Evolutionary conservation across 1,140 invertebrate species (phyloP), one percentile per base, ranked within the genome.

Genomic region (Drosophila lacertosa): DNA sequence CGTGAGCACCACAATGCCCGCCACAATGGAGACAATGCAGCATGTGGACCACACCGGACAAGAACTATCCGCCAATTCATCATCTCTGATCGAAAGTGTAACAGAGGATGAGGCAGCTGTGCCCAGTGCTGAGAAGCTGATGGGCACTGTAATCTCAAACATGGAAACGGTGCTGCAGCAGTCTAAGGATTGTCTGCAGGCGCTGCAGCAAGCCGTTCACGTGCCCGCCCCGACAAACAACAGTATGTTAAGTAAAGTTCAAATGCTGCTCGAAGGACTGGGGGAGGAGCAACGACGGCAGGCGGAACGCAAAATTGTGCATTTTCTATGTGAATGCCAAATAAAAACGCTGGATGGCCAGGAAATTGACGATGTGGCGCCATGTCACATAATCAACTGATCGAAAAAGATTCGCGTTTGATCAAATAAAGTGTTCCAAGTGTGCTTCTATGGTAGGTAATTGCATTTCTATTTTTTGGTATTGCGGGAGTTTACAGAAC

Each of bases 241-340:
- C 1, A 73, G 68, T 6, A 22, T 89, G 18, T 20, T 90, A 9
- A 60, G 50, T 44, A 90, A 90, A 39, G 78, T 86, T 2, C 70
- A 90, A 47, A 71, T 90, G 55, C 44, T 90, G 48, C 63, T 90
- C 4, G 89, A 90, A 39, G 84, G 84, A 0, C 44, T 90, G 0
- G 67, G 47, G 29, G 29, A 50, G 4, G 44, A 64, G 0, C 67
- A 90, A 4, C 68, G 78, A 4, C 32, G 47, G 0, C 66, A 40
- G 18, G 89, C 89, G 3, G 89, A 90, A 37, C 80, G 89, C 2
- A 84, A 90, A 50, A 90, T 90, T 48, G 32, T 90, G 6, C 83
- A 89, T 51, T 90, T 90, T 26, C 69, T 90, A 2, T 90, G 89
- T 13, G 89, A 90, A 62, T 90, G 89, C 7, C 89, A 90, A 62